Evolutionary conservation across 1,140 invertebrate species (phyloP).

Genomic region (Rhyzopertha dominica): DNA sequence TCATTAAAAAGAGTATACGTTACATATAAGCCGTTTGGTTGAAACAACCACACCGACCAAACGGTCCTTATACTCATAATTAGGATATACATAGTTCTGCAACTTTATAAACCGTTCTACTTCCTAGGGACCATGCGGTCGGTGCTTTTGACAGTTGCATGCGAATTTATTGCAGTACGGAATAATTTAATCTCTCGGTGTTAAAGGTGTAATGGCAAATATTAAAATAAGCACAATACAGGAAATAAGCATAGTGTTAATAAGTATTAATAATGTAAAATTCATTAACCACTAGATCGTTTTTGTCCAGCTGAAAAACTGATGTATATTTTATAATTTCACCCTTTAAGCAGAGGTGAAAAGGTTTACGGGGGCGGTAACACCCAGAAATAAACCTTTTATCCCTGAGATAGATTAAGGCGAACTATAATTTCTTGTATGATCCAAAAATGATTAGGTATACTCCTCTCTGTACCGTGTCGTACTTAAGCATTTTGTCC

Average conservation of each 20-base stretch:
- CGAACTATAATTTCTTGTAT: not conserved
- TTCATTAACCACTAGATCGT: conserved; percentile 13
- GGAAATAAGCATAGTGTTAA: conserved; percentile 20
- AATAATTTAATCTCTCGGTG: conserved; percentile 28
- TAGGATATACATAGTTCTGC: not conserved
- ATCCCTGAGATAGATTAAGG: not conserved
- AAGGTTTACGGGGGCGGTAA: not conserved
- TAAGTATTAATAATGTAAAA: conserved; percentile 15
- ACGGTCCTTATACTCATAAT: not conserved
- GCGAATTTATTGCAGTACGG: conserved; percentile 24
- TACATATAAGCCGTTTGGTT: conserved; percentile 2
- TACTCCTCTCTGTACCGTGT: not conserved
- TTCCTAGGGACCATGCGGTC: not conserved
- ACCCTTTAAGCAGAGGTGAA: too few species aligned
- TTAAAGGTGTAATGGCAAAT: conserved; percentile 33
- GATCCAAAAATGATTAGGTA: not conserved
- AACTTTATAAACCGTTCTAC: not conserved
- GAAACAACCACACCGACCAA: conserved; percentile 7
- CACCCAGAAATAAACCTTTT: not conserved
- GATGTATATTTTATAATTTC: conserved; percentile 16
- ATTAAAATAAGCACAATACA: conserved; percentile 36
- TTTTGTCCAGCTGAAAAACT: too few species aligned
- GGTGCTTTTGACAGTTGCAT: conserved; percentile 11
- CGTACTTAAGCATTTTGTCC: conserved; percentile 8
- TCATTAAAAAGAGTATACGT: too few species aligned